A percentile compares a stretch with the other conserved stretches of the same genome.
phyloP scores from a whole-genome alignment of 1,140 invertebrate genomes.

The Ctenoplectra terminalis region DNA sequence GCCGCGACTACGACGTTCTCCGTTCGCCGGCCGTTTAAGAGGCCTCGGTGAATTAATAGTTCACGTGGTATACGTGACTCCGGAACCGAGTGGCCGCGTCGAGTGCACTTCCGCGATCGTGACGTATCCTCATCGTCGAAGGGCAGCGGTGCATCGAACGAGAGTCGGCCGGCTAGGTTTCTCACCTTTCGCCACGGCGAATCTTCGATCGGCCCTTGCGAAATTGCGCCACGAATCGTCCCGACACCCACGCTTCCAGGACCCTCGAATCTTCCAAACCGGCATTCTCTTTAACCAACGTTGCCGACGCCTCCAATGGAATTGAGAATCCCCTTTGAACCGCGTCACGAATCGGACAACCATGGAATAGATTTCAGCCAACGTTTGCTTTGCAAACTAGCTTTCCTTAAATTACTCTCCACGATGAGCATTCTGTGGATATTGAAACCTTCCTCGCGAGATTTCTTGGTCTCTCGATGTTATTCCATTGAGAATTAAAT shows the following conservation, averaged over 20 bases:
- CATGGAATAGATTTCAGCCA: background rate
- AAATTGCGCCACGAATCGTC: background rate
- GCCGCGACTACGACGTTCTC: background rate
- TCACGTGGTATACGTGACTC: constrained; percentile 46
- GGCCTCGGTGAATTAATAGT: constrained; percentile 52
- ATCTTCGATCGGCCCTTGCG: background rate
- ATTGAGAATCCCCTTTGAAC: background rate
- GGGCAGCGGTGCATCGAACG: constrained; percentile 32
- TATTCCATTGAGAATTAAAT: too few relatives aligned
- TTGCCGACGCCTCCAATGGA: background rate
- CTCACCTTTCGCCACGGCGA: constrained; percentile 8
- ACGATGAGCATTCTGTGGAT: background rate
- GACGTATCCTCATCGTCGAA: constrained; percentile 50
- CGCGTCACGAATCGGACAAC: background rate
- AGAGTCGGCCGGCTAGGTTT: background rate
- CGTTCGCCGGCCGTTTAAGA: constrained; percentile 15
- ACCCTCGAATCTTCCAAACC: background rate
- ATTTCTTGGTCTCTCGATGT: too few relatives aligned
- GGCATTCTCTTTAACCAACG: background rate
- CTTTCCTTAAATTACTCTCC: background rate
- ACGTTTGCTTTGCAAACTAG: constrained; percentile 10
- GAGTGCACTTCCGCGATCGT: constrained; percentile 54
- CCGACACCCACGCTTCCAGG: background rate
- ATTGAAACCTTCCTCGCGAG: background rate
- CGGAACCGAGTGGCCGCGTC: constrained; percentile 42